phyloP scores from a whole-genome alignment of 2,888 invertebrate species.

The Proisotoma minuta region DNA sequence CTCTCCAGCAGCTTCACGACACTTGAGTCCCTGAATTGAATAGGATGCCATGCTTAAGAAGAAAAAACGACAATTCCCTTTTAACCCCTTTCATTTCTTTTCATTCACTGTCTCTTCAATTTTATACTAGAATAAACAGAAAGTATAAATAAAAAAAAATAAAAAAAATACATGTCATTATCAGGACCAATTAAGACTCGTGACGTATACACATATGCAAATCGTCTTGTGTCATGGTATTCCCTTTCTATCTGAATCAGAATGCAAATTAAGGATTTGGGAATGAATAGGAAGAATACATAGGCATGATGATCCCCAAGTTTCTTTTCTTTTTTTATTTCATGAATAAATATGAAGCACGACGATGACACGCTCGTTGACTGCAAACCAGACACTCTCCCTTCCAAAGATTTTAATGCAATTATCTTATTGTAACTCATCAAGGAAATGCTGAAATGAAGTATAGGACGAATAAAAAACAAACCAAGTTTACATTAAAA shows the following conservation, averaged over 20 bases:
- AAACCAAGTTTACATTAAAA: constrained; percentile 4
- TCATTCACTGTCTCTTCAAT: background rate
- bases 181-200: constrained; percentile 7
- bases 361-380: constrained; percentile 10
- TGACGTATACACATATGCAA: constrained; percentile 12
- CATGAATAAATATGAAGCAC: constrained; percentile 15
- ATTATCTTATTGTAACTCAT: constrained; percentile 41
- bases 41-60: constrained; percentile 1
- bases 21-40: constrained; percentile 7
- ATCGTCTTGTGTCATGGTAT: background rate
- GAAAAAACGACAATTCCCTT: background rate
- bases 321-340: constrained; percentile 6
- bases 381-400: background rate
- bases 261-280: background rate
- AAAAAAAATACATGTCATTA: background rate
- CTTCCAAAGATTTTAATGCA: constrained; percentile 16
- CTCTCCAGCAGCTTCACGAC: background rate
- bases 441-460: constrained; percentile 6
- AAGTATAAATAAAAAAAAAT: background rate
- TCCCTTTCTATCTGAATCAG: background rate
- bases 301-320: background rate
- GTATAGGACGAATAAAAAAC: background rate
- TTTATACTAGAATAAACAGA: background rate
- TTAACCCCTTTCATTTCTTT: background rate
- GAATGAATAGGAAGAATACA: background rate